A percentile compares a stretch with the other conserved stretches of the same genome.
Conservation (phyloP, 2,888 invertebrate species). For the Aspidapion aeneum region DNA sequence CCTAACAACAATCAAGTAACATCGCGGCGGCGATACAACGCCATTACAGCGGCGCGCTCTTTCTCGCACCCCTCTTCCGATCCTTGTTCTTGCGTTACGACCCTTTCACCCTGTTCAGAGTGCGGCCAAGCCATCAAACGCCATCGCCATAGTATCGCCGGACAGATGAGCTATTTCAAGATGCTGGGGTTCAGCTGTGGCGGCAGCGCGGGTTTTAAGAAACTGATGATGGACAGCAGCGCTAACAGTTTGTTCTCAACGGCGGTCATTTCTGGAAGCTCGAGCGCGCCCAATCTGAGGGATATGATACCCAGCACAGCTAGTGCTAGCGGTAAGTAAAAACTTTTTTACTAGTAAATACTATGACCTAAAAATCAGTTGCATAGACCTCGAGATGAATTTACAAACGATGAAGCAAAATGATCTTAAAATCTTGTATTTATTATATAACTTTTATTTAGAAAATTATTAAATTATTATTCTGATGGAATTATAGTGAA, state of each 20-base stretch:
- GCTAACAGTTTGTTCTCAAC: slow-evolving; percentile 91
- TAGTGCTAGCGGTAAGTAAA: slow-evolving; percentile 66
- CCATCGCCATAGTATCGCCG: slow-evolving; percentile 94
- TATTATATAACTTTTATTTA: too few relatives aligned
- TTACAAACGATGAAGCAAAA: too few relatives aligned
- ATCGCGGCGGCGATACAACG: slow-evolving; percentile 10
- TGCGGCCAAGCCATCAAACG: slow-evolving; percentile 55
- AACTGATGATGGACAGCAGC: slow-evolving; percentile 61
- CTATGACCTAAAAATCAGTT: neutral
- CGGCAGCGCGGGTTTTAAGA: slow-evolving; percentile 54
- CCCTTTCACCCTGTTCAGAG: slow-evolving; percentile 45
- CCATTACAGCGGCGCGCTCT: slow-evolving; percentile 34
- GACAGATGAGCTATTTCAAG: slow-evolving; percentile 93
- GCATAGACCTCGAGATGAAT: neutral
- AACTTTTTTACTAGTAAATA: too few relatives aligned
- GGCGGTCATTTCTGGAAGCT: slow-evolving; percentile 93
- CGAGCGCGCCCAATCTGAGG: slow-evolving; percentile 86
- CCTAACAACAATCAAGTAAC: too few relatives aligned
- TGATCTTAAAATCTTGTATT: too few relatives aligned
- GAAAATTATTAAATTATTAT: too few relatives aligned
- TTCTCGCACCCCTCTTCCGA: slow-evolving; percentile 38
- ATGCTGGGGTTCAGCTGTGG: slow-evolving; percentile 77
- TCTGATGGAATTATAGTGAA: too few relatives aligned
- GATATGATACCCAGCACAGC: slow-evolving; percentile 79
- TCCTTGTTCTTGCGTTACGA: slow-evolving; percentile 34